Conservation (phyloP, 1,140 invertebrate genomes). For the Heliconius eleuchia region DNA sequence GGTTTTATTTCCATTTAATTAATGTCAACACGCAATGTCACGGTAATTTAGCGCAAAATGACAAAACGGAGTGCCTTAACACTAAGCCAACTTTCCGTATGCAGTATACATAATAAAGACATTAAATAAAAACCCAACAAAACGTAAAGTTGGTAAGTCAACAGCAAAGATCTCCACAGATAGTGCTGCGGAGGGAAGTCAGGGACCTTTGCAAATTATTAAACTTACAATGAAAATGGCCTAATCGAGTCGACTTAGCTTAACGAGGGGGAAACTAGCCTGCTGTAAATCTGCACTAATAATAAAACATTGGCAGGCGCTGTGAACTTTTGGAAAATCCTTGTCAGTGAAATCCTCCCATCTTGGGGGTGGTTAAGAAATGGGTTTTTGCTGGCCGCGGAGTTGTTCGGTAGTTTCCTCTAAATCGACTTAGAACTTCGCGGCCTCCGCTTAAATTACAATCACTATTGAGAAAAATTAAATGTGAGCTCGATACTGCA, state of each 20-base stretch:
- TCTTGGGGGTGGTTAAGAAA: not conserved
- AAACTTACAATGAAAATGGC: constrained; percentile 5
- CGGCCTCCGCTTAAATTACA: not conserved
- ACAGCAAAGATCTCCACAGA: not conserved
- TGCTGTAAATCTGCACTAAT: constrained; percentile 1
- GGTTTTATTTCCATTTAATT: too few species aligned
- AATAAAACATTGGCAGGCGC: constrained; percentile 8
- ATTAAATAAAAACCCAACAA: too few species aligned
- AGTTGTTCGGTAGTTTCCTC: not conserved
- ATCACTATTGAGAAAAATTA: not conserved
- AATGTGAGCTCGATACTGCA: not conserved
- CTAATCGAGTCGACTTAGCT: not conserved
- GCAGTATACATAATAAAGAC: too few species aligned
- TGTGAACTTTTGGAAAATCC: not conserved
- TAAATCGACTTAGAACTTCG: not conserved
- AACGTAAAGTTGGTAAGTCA: not conserved
- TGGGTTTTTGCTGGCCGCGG: not conserved
- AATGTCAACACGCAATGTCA: too few species aligned
- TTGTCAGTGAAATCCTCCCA: not conserved
- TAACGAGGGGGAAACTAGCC: not conserved
- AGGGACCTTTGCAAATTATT: not conserved
- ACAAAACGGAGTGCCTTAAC: too few species aligned
- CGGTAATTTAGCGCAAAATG: too few species aligned
- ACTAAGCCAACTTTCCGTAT: too few species aligned
- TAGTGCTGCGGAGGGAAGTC: not conserved